Evolutionary conservation across 2,113 vertebrate species (phyloP).

Genomic region (Sphyrna mokarran): DNA sequence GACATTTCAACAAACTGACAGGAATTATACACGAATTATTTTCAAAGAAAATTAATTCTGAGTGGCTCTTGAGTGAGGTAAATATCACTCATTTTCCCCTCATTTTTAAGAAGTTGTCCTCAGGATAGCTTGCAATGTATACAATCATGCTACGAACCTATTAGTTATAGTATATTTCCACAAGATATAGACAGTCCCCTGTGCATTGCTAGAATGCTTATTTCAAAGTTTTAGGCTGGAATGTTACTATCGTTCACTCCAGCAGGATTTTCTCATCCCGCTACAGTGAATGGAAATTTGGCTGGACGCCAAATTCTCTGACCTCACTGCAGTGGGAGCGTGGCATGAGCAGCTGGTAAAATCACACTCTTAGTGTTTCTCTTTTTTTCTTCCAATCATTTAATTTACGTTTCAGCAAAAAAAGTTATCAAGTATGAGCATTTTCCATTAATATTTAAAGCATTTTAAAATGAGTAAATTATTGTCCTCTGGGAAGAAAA

Average conservation of each 20-base stretch:
- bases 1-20: conserved; percentile 42
- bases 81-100: conserved; percentile 20
- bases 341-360: too few relatives aligned
- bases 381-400: not conserved
- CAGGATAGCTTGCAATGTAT: not conserved
- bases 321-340: too few relatives aligned
- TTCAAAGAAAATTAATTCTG: conserved; percentile 21
- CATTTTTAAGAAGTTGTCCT: conserved; percentile 6
- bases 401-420: not conserved
- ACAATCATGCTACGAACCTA: not conserved
- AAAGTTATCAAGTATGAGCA: not conserved
- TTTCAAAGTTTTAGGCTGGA: not conserved
- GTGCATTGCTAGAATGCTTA: too few relatives aligned
- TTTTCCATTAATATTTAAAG: not conserved
- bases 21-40: conserved; percentile 22
- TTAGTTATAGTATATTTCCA: not conserved
- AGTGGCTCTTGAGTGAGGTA: conserved; percentile 15
- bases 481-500: too few relatives aligned
- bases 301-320: too few relatives aligned
- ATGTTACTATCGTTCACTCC: too few relatives aligned
- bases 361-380: too few relatives aligned
- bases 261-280: too few relatives aligned
- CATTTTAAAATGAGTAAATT: not conserved
- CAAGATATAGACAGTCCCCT: not conserved
- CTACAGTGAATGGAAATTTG: too few relatives aligned